Percentiles rank a stretch among this genome's conserved stretches.
These are phyloP conservation scores for Eristalis pertinax DNA, from an alignment of 2,888 invertebrate genomes.

Conservation along the genomic window DNA sequence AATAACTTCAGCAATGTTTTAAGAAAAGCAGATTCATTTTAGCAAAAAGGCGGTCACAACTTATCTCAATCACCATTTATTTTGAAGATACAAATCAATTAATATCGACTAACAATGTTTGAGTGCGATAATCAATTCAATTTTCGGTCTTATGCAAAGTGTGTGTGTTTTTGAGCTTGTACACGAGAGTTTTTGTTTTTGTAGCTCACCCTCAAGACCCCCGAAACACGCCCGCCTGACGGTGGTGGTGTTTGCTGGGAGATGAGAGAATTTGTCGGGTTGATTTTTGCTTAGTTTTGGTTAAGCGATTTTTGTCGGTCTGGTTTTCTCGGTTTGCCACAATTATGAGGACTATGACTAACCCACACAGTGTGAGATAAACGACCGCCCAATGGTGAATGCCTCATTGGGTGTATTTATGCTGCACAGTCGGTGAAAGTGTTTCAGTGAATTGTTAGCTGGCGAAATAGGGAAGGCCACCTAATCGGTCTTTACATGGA, in stretches of 20 bases:
- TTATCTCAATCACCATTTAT: constrained; percentile 63
- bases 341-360: constrained; percentile 62
- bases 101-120: constrained; percentile 47
- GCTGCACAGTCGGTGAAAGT: not conserved
- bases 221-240: not conserved
- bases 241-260: not conserved
- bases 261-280: constrained; percentile 46
- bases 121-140: constrained; percentile 62
- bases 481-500: not conserved
- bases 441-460: constrained; percentile 26
- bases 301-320: constrained; percentile 38
- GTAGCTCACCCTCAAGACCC: constrained; percentile 34
- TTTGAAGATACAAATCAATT: constrained; percentile 62
- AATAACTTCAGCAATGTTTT: too few species aligned
- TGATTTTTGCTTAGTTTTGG: constrained; percentile 31
- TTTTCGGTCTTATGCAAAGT: constrained; percentile 63
- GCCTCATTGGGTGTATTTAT: constrained; percentile 20
- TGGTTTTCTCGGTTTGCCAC: constrained; percentile 59
- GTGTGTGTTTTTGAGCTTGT: constrained; percentile 50
- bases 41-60: constrained; percentile 53
- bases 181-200: constrained; percentile 56
- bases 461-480: not conserved
- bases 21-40: not conserved
- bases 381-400: constrained; percentile 37
- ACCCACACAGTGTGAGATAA: constrained; percentile 62